Percentiles rank a stretch among this genome's conserved stretches.
Conservation (phyloP, 2,888 invertebrate species). For the Dolichomitus sp. region DNA sequence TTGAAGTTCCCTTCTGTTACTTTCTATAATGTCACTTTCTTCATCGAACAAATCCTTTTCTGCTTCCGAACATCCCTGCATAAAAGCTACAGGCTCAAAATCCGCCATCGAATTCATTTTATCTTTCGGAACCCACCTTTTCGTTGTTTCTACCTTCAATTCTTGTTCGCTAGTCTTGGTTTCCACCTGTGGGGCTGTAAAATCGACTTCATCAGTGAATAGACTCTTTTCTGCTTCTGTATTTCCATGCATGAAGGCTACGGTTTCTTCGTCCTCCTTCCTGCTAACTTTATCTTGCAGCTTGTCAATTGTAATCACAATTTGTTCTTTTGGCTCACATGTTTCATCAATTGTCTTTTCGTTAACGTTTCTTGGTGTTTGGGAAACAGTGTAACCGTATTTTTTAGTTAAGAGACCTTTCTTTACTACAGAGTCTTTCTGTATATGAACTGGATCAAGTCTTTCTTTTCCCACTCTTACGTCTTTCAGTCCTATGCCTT, state of each 20-base stretch:
- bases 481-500: neutral
- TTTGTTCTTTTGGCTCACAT: neutral
- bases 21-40: neutral
- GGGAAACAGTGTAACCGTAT: neutral
- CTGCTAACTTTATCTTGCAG: neutral
- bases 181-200: neutral
- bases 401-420: neutral
- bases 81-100: neutral
- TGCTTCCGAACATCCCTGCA: neutral
- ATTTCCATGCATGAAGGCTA: neutral
- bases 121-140: neutral
- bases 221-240: slow-evolving; percentile 10
- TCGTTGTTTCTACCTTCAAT: neutral
- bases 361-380: neutral
- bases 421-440: neutral
- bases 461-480: neutral
- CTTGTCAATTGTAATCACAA: neutral
- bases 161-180: neutral
- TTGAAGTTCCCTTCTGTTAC: neutral
- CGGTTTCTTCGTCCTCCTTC: neutral
- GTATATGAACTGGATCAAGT: neutral
- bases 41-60: neutral
- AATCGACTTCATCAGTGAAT: neutral
- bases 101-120: neutral
- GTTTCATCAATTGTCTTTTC: neutral